Conservation (phyloP, 1,140 invertebrate genomes). For the Rhizoglyphus robini region DNA sequence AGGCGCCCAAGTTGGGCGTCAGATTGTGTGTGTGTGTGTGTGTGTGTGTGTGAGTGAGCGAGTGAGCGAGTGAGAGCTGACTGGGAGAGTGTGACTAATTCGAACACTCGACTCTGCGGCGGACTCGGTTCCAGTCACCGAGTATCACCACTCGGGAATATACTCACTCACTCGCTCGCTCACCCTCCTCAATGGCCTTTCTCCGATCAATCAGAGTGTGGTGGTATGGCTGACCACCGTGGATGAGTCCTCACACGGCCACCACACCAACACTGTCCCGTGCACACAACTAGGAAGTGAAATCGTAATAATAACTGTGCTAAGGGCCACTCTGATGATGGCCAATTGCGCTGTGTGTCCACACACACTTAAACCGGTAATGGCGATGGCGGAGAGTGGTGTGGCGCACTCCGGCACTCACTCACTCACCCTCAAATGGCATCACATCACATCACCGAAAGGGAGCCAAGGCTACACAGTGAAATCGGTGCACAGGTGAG, state of each 20-base stretch:
- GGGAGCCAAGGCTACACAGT: too few relatives aligned
- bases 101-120: neutral
- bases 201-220: too few relatives aligned
- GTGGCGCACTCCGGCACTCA: neutral
- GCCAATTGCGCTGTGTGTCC: too few relatives aligned
- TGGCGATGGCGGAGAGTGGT: neutral
- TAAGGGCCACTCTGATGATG: too few relatives aligned
- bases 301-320: too few relatives aligned
- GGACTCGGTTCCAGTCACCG: neutral
- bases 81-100: neutral
- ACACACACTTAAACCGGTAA: neutral
- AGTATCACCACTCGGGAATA: neutral
- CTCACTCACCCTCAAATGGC: too few relatives aligned
- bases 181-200: too few relatives aligned
- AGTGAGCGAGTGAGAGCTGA: neutral
- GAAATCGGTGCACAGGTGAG: too few relatives aligned
- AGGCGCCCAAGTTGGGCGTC: neutral
- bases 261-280: neutral
- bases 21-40: too few relatives aligned
- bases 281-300: constrained; percentile 8
- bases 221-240: neutral
- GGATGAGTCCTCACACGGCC: neutral
- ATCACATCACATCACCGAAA: too few relatives aligned
- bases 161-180: too few relatives aligned
- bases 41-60: too few relatives aligned